Conservation (phyloP, 2,797 vertebrate genomes). For the Cuculus canorus region DNA sequence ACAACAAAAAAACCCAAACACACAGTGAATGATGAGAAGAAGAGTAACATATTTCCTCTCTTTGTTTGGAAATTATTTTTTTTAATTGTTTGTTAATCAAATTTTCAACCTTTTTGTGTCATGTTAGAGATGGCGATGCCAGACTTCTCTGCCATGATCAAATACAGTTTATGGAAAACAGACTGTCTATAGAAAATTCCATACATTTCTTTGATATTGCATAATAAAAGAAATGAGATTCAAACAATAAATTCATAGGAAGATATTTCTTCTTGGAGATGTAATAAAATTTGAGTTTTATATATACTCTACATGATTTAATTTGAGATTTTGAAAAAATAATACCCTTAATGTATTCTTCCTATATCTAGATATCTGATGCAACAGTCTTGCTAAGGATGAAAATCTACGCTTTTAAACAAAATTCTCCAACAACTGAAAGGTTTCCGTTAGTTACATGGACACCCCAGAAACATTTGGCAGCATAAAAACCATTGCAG, state of each 20-base stretch:
- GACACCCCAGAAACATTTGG: neutral
- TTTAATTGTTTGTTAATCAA: neutral
- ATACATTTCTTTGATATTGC: neutral
- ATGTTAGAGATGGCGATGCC: neutral
- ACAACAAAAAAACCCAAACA: neutral
- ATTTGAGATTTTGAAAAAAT: neutral
- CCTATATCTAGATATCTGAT: neutral
- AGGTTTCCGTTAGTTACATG: neutral
- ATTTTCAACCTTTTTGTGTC: neutral
- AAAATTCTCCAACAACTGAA: neutral
- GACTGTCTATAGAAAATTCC: neutral
- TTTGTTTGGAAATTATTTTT: neutral
- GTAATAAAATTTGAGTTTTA: neutral
- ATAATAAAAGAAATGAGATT: slow-evolving; percentile 37
- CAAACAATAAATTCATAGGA: neutral
- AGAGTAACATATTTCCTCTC: neutral
- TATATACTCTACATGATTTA: neutral
- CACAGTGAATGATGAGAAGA: neutral
- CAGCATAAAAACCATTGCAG: neutral
- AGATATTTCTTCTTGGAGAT: neutral
- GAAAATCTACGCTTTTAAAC: neutral
- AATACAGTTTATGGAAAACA: neutral
- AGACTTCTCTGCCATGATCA: neutral
- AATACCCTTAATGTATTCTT: neutral
- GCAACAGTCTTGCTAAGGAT: neutral